These are phyloP conservation scores for Mythimna lalbum DNA, from an alignment of 2,888 invertebrate species.

Conservation along the genomic window DNA sequence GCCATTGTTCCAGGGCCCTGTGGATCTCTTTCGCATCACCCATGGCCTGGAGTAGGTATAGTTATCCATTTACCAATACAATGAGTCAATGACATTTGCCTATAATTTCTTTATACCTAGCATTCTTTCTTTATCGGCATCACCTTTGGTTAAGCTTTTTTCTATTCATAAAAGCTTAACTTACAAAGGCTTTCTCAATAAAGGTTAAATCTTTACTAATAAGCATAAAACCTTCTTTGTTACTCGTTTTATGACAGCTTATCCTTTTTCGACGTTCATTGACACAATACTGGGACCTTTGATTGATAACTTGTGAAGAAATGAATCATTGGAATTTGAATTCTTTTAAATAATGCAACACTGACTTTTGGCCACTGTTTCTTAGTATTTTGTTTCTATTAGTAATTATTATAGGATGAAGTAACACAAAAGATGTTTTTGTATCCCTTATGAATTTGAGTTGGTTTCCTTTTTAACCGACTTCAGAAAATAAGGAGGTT, in stretches of 20 bases:
- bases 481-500: too few species aligned
- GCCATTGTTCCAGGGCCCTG: too few species aligned
- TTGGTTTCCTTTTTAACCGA: too few species aligned
- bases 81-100: constrained; percentile 1
- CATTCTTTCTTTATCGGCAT: constrained; percentile 19
- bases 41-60: too few species aligned
- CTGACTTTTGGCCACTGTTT: constrained; percentile 39
- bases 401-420: constrained; percentile 28
- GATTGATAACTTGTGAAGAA: constrained; percentile 2
- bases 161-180: constrained; percentile 30
- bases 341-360: not conserved
- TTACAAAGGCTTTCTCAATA: constrained; percentile 45
- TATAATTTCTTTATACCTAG: not conserved
- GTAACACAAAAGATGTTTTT: constrained; percentile 43
- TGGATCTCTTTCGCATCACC: too few species aligned
- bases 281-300: not conserved
- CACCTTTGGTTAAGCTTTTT: too few species aligned
- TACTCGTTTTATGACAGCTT: constrained; percentile 28
- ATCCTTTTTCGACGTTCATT: constrained; percentile 16
- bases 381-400: constrained; percentile 23
- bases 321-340: constrained; percentile 10
- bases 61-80: constrained; percentile 21
- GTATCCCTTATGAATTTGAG: constrained; percentile 8
- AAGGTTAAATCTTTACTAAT: constrained; percentile 36
- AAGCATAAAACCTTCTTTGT: constrained; percentile 44